phyloP scores from a whole-genome alignment of 2,113 vertebrate genomes.

The Pungitius pungitius region DNA sequence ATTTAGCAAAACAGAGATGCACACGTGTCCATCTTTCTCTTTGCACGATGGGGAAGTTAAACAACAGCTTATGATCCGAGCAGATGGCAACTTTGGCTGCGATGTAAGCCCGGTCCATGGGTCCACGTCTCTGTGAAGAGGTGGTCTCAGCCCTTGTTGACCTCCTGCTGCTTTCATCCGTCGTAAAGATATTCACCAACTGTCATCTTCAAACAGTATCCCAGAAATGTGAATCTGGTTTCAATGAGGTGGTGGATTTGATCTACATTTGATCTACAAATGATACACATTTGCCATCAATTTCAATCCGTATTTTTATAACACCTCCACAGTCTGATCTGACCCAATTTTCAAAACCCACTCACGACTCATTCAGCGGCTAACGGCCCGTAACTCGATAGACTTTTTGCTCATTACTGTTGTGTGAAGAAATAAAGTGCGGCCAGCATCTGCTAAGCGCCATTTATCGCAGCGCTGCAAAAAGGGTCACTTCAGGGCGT shows the following conservation, averaged over 20 bases:
- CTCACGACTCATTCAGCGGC: background rate
- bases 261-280: too few relatives aligned
- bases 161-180: background rate
- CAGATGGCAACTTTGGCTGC: background rate
- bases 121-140: too few relatives aligned
- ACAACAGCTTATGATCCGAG: too few relatives aligned
- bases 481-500: conserved; percentile 7
- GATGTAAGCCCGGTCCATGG: too few relatives aligned
- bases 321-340: background rate
- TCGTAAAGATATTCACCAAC: too few relatives aligned
- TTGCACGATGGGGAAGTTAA: too few relatives aligned
- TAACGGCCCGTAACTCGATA: background rate
- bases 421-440: background rate
- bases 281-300: too few relatives aligned
- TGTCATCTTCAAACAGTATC: too few relatives aligned
- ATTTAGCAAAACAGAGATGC: too few relatives aligned
- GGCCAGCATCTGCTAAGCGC: conserved; percentile 8
- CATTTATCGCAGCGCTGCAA: conserved; percentile 15
- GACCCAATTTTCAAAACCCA: background rate
- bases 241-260: too few relatives aligned
- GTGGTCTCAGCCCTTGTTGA: background rate
- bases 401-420: conserved; percentile 1
- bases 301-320: background rate
- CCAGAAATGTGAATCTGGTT: too few relatives aligned
- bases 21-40: too few relatives aligned